phyloP scores from a whole-genome alignment of 2,113 vertebrate genomes.

The Alligator mississippiensis region DNA sequence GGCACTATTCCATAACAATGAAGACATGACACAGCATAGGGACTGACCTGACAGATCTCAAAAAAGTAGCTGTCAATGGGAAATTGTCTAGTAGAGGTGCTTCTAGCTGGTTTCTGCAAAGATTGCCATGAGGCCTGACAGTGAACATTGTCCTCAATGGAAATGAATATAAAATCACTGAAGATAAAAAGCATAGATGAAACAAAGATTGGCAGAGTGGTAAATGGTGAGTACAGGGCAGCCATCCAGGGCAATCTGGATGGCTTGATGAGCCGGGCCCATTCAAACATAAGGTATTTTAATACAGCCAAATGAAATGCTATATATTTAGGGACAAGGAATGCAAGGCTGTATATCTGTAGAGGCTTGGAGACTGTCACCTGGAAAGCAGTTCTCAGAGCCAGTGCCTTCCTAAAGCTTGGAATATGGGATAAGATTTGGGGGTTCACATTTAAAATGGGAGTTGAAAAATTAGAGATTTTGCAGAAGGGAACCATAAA shows the following conservation, averaged over 20 bases:
- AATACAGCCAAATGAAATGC: not conserved
- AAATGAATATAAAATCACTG: not conserved
- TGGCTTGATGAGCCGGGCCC: not conserved
- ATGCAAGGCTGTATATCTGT: not conserved
- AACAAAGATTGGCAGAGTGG: not conserved
- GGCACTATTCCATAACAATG: no score
- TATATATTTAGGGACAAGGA: not conserved
- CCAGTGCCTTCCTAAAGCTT: not conserved
- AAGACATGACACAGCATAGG: no score
- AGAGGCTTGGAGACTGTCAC: not conserved
- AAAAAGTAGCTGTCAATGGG: not conserved
- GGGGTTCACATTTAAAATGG: not conserved
- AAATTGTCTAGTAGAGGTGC: not conserved
- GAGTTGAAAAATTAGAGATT: not conserved
- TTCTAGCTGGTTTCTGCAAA: not conserved
- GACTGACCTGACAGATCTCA: not conserved
- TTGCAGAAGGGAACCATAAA: not conserved
- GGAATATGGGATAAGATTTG: not conserved
- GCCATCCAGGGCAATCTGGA: not conserved
- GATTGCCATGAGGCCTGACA: not conserved
- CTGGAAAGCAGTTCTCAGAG: not conserved
- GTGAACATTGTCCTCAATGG: not conserved
- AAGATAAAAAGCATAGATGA: no score
- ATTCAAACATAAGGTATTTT: accelerated
- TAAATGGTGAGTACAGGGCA: not conserved